Evolutionary conservation across 1,140 invertebrate species (phyloP), one percentile per base, ranked within the genome.

Genomic region (Camponotus floridanus): DNA sequence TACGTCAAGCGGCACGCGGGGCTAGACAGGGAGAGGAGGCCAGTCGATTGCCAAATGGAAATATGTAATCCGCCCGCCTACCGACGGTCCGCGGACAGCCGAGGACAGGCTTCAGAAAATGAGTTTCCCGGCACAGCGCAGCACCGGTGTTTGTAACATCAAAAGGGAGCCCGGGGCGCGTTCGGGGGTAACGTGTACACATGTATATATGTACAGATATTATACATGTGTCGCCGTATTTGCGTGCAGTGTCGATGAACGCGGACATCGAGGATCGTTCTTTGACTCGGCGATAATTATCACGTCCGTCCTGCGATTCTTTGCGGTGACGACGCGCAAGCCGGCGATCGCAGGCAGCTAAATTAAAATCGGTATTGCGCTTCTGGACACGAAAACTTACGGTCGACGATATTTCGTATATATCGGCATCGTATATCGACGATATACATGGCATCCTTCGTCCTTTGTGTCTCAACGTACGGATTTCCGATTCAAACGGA

Each of bases 211-310:
- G 13, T 76, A 62, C 26, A 48, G 18, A 18, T 59, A 76, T 78
- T 81, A 79, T 81, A 81, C 76, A 86, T 67, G 15, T 80, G 76
- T 86, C 86, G 86, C n/a, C 51, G 59, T 42, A 64, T 55, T 51
- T 26, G 61, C 73, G 15, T 59, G 67, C 78, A 57, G 81, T 83
- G 76, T 91, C 90, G 90, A 91, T 90, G 71, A 78, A 64, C 79
- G 45, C 65, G 73, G 86, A 87, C 73, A 57, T 85, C 74, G 64
- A 81, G 79, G 87, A 87, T 76, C 65, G 86, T 92, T 91, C 90
- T 92, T 92, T 90, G 87, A 92, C 90, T 92, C 86, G 84, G 89
- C 85, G 68, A 89, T 93, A 94, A 94, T 94, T 92, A 92, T 91
- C 83, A 92, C 86, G 92, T 94, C 93, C 70, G 91, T 93, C 80